Conservation (phyloP, 2,797 vertebrate species). For the Peromyscus nudipes region DNA sequence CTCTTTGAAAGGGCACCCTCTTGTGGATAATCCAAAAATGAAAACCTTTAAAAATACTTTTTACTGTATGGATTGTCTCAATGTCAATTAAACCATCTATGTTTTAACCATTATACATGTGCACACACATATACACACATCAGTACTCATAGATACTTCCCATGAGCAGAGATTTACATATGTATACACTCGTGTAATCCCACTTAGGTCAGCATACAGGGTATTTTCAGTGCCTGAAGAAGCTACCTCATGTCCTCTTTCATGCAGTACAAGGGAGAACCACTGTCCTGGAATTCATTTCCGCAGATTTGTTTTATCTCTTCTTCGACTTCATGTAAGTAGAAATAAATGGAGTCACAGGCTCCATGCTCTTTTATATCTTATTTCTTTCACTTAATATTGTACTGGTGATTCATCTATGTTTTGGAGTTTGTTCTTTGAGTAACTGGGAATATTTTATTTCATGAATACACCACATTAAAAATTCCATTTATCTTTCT, state of each 20-base stretch:
- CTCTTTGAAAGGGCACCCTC: not conserved
- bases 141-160: not conserved
- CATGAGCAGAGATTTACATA: not conserved
- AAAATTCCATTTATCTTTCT: not conserved
- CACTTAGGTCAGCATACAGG: not conserved
- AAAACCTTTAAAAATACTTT: not conserved
- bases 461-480: not conserved
- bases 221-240: not conserved
- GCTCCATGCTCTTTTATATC: not conserved
- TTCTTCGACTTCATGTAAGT: conserved; percentile 15
- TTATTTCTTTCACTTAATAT: not conserved
- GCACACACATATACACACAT: not conserved
- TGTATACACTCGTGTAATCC: not conserved
- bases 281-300: not conserved
- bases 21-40: not conserved
- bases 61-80: not conserved
- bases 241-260: not conserved
- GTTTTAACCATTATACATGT: not conserved
- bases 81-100: not conserved
- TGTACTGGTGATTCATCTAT: not conserved
- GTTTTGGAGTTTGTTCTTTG: not conserved
- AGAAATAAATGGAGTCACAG: not conserved
- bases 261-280: not conserved
- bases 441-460: not conserved
- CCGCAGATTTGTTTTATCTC: not conserved